Percentiles rank a stretch among this genome's conserved stretches.
These are phyloP conservation scores for Caenorhabditis virilis DNA, from an alignment of 2,888 invertebrate genomes.

Conservation along the genomic window DNA sequence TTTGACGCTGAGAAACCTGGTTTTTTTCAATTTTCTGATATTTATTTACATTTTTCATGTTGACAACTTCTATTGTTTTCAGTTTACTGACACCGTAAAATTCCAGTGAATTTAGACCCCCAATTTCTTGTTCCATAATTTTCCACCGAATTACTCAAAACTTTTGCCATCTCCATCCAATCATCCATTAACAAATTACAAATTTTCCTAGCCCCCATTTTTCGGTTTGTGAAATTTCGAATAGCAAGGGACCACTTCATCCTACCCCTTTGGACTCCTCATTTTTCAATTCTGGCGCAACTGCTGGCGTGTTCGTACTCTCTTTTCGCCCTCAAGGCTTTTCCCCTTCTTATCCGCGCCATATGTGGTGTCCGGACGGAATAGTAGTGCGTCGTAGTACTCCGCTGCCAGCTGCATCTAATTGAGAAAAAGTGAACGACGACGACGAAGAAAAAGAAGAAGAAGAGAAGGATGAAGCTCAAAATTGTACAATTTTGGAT, in stretches of 20 bases:
- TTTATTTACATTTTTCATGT: too few relatives aligned
- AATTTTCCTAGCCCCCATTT: too few relatives aligned
- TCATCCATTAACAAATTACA: too few relatives aligned
- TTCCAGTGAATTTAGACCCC: too few relatives aligned
- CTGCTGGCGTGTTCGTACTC: not conserved
- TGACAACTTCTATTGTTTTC: too few relatives aligned
- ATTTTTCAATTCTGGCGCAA: not conserved
- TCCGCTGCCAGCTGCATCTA: conserved; percentile 6
- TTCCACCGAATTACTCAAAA: too few relatives aligned
- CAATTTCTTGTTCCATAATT: too few relatives aligned
- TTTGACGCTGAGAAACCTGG: too few relatives aligned
- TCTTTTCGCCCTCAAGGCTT: not conserved
- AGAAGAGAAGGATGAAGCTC: not conserved
- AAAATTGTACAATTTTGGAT: not conserved
- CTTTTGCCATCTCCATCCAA: too few relatives aligned
- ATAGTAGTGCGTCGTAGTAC: not conserved
- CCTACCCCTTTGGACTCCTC: not conserved
- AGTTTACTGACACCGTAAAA: too few relatives aligned
- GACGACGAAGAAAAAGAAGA: not conserved
- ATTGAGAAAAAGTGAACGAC: conserved; percentile 1
- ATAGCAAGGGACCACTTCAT: not conserved
- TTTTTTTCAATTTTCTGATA: too few relatives aligned
- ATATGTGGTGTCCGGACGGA: not conserved
- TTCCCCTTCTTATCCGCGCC: not conserved
- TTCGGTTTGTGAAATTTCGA: too few relatives aligned